These are phyloP conservation scores for Tor tambroides DNA, from an alignment of 2,113 vertebrate species.

Conservation along the genomic window DNA sequence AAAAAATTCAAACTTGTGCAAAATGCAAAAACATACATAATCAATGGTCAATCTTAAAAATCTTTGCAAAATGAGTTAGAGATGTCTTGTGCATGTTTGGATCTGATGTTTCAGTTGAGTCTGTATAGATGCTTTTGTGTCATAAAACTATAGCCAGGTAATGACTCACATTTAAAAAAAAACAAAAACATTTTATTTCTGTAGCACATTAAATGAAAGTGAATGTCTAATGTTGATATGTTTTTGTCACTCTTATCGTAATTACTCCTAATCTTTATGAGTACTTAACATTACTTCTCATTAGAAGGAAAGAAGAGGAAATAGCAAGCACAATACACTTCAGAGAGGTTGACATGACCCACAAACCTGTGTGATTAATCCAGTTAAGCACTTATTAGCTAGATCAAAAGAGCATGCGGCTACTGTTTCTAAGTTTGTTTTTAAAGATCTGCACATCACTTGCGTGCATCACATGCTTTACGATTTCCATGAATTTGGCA, in stretches of 20 bases:
- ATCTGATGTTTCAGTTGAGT: not conserved
- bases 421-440: slow-evolving; percentile 58
- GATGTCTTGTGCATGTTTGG: not conserved
- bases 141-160: not conserved
- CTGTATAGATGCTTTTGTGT: not conserved
- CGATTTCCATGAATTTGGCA: not conserved
- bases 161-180: not conserved
- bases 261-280: not conserved
- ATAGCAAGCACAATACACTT: not conserved
- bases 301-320: slow-evolving; percentile 1
- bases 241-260: not conserved
- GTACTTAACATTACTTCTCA: not conserved
- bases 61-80: not conserved
- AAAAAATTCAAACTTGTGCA: not conserved
- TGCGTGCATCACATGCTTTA: not conserved
- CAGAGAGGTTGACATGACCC: slow-evolving; percentile 53
- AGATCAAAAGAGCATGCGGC: slow-evolving; percentile 66
- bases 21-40: not conserved
- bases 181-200: not conserved
- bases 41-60: not conserved
- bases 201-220: not conserved
- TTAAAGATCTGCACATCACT: not conserved
- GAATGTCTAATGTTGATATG: not conserved
- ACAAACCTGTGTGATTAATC: slow-evolving; percentile 69
- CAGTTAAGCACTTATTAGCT: slow-evolving; percentile 61